phyloP scores from a whole-genome alignment of 2,888 invertebrate species.

The Lepidochitona cinerea region DNA sequence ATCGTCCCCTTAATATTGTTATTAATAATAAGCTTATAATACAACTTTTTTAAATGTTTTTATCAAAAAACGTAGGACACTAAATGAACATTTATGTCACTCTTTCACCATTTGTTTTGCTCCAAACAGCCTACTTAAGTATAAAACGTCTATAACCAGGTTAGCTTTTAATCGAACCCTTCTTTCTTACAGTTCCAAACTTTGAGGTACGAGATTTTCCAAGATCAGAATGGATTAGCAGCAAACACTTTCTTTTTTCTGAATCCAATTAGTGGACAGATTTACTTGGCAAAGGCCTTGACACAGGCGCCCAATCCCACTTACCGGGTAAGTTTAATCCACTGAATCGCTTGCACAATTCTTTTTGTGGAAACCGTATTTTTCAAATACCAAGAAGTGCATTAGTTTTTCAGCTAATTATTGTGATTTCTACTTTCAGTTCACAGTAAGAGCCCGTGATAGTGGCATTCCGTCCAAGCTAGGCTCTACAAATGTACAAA shows the following conservation, averaged over 20 bases:
- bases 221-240: constrained; percentile 44
- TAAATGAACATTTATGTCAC: too few species aligned
- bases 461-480: constrained; percentile 36
- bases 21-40: too few species aligned
- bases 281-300: constrained; percentile 32
- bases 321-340: neutral
- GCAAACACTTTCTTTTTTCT: constrained; percentile 43
- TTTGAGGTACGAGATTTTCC: constrained; percentile 50
- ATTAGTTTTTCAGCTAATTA: too few species aligned
- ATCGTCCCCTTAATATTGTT: too few species aligned
- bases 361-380: too few species aligned
- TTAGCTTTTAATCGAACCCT: too few species aligned
- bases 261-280: constrained; percentile 44
- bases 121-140: too few species aligned
- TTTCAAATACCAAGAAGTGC: too few species aligned
- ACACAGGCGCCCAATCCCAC: neutral
- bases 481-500: neutral
- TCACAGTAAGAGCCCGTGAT: constrained; percentile 50
- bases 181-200: constrained; percentile 36
- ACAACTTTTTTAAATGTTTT: too few species aligned
- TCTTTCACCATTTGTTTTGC: neutral
- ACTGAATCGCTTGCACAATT: too few species aligned
- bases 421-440: too few species aligned
- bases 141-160: too few species aligned
- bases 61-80: neutral